phyloP scores from a whole-genome alignment of 2,797 vertebrate species.

The Choloepus didactylus region DNA sequence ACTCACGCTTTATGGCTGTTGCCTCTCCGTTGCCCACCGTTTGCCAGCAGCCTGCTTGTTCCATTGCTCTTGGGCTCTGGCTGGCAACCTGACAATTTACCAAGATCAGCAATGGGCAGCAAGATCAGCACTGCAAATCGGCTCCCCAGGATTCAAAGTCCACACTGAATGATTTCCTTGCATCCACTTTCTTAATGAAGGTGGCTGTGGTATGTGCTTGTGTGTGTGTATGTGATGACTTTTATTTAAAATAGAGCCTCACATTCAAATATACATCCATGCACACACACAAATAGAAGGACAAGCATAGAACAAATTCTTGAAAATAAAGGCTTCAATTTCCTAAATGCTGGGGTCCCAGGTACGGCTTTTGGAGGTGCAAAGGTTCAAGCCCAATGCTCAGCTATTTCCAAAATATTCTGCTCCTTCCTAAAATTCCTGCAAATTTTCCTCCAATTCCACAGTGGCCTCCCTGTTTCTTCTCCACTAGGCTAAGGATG shows the following conservation, averaged over 20 bases:
- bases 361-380: not conserved
- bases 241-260: not conserved
- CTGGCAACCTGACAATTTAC: not conserved
- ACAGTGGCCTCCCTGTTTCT: not conserved
- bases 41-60: not conserved
- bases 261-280: not conserved
- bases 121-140: not conserved
- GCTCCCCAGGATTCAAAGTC: not conserved
- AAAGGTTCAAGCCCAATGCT: not conserved
- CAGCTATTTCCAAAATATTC: not conserved
- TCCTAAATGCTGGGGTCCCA: not conserved
- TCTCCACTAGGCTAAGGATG: accelerated
- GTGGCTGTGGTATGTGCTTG: accelerated
- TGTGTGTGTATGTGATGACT: not conserved
- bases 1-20: accelerated
- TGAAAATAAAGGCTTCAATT: not conserved
- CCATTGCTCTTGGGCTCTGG: not conserved
- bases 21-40: accelerated
- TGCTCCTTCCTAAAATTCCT: not conserved
- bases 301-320: not conserved
- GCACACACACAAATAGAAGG: not conserved
- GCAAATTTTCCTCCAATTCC: accelerated
- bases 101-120: not conserved
- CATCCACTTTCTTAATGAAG: not conserved
- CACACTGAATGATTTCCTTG: not conserved